These are phyloP conservation scores for Chloroceryle amazona DNA, from an alignment of 2,797 vertebrate genomes.

Conservation along the genomic window DNA sequence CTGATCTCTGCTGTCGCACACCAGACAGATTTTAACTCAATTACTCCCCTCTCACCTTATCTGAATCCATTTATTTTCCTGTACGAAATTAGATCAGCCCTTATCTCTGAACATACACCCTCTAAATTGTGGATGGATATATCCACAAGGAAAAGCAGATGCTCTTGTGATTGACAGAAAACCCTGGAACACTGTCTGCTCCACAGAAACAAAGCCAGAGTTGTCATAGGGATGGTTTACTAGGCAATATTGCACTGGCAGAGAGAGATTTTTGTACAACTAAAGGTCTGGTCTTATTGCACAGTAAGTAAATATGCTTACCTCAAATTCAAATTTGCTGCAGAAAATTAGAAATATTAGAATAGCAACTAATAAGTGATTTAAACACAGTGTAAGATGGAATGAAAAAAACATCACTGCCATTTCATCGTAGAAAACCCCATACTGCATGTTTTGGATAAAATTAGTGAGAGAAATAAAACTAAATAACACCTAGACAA, in stretches of 20 bases:
- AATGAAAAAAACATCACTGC: background rate
- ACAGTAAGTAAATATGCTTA: conserved; percentile 26
- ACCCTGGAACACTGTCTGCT: background rate
- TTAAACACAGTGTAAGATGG: background rate
- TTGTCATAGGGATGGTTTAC: conserved; percentile 52
- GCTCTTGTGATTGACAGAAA: conserved; percentile 30
- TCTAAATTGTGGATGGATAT: conserved; percentile 16
- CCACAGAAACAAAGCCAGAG: conserved; percentile 47
- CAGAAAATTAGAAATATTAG: conserved; percentile 36
- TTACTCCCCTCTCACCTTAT: conserved; percentile 62
- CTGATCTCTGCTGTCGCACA: conserved; percentile 36
- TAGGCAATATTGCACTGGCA: background rate
- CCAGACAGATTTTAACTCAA: conserved; percentile 48
- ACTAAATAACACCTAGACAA: background rate
- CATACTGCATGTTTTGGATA: background rate
- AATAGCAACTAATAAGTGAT: background rate
- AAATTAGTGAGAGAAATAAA: conserved; percentile 11
- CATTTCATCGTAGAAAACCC: background rate
- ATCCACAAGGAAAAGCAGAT: conserved; percentile 52
- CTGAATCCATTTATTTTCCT: conserved; percentile 49
- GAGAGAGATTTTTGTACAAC: background rate
- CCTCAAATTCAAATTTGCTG: conserved; percentile 12
- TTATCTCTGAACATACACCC: conserved; percentile 45
- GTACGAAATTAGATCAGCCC: conserved; percentile 40
- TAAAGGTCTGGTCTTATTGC: background rate